These are phyloP conservation scores for Plusia festucae DNA, from an alignment of 2,888 invertebrate genomes.

Conservation along the genomic window DNA sequence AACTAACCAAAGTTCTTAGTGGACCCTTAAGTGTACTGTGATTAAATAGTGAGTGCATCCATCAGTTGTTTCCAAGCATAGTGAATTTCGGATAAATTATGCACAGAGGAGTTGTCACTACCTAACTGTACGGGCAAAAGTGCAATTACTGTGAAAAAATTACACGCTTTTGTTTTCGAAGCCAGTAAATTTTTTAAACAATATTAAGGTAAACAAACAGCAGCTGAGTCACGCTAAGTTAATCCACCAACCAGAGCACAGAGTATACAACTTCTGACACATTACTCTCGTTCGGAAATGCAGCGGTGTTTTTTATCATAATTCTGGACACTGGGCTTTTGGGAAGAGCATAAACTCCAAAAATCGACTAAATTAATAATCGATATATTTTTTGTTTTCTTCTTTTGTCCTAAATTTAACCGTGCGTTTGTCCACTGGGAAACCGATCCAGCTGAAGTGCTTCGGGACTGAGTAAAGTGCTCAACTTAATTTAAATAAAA, in stretches of 20 bases:
- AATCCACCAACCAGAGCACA: constrained; percentile 11
- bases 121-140: background rate
- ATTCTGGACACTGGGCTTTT: no score
- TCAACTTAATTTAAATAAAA: no score
- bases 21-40: no score
- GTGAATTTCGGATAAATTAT: constrained; percentile 2
- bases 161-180: constrained; percentile 8
- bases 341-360: no score
- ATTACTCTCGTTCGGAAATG: background rate
- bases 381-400: no score
- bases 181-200: constrained; percentile 10
- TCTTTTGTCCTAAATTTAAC: no score
- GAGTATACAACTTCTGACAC: constrained; percentile 7
- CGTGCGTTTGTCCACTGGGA: no score
- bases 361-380: no score
- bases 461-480: no score
- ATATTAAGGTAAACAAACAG: constrained; percentile 11
- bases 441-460: no score
- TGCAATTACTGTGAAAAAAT: background rate
- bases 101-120: constrained; percentile 5
- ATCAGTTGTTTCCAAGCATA: background rate
- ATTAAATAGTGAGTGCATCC: background rate
- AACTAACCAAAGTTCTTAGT: no score
- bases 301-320: no score
- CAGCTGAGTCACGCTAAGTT: constrained; percentile 13